These are phyloP conservation scores for Lepus europaeus DNA, from an alignment of 2,113 vertebrate genomes.

Conservation along the genomic window DNA sequence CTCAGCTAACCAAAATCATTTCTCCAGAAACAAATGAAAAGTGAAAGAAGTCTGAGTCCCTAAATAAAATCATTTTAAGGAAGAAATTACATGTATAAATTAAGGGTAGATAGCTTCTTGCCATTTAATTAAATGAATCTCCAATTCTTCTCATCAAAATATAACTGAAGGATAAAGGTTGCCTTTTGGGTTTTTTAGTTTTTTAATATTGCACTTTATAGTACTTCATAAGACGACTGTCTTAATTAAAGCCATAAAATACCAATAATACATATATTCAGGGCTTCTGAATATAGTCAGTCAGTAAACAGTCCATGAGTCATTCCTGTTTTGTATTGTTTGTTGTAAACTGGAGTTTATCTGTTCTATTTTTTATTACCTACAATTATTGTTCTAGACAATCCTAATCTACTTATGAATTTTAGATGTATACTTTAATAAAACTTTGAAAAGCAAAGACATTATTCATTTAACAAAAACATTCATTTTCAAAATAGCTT, in stretches of 20 bases:
- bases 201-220: slow-evolving; percentile 89
- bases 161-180: slow-evolving; percentile 79
- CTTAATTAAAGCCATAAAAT: slow-evolving; percentile 89
- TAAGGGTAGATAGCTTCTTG: slow-evolving; percentile 67
- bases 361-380: slow-evolving; percentile 78
- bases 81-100: slow-evolving; percentile 49
- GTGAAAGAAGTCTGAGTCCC: slow-evolving; percentile 56
- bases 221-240: slow-evolving; percentile 86
- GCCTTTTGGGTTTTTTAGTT: slow-evolving; percentile 81
- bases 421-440: slow-evolving; percentile 71
- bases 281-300: slow-evolving; percentile 82
- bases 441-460: slow-evolving; percentile 70
- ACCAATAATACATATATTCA: slow-evolving; percentile 85
- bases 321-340: slow-evolving; percentile 81
- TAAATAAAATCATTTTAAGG: slow-evolving; percentile 67
- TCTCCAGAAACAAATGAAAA: slow-evolving; percentile 25
- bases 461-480: slow-evolving; percentile 66
- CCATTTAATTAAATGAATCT: slow-evolving; percentile 76
- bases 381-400: slow-evolving; percentile 69
- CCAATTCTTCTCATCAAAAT: slow-evolving; percentile 78
- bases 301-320: slow-evolving; percentile 82
- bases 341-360: slow-evolving; percentile 82
- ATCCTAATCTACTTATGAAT: slow-evolving; percentile 68
- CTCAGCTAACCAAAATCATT: slow-evolving; percentile 51
- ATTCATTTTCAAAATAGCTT: slow-evolving; percentile 61